Evolutionary conservation across 2,797 vertebrate species (phyloP), one percentile per base, ranked within the genome.

Genomic region (Spatula versicolor): DNA sequence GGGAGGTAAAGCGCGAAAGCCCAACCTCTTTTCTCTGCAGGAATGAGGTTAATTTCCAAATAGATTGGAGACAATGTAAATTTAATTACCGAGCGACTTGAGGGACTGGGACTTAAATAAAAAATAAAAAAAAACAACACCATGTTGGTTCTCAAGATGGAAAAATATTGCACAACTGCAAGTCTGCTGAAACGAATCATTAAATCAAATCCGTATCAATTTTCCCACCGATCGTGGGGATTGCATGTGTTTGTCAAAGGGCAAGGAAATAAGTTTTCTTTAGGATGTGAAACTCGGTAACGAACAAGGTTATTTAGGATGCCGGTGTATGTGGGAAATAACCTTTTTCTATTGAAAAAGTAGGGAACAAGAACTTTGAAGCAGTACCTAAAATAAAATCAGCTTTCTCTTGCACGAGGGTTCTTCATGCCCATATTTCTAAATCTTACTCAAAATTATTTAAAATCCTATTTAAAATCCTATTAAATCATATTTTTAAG

Each of bases 1-100:
- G 83, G 88, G 94, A 93, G 92, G 83, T 93, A 93, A 69, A 73
- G 35, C 3, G 1, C 48, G 22, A 82, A 79, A 72, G 60, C 84
- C 54, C 69, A 83, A 66, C 58, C 45, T 73, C 71, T 84, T 74
- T 93, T 92, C 83, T 87, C 68, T 59, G 28, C 87, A 91, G 86
- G 93, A 96, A 92, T 59, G 74, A 95, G 92, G 80, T 95, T 94
- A 79, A 96, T 95, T 97, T 95, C 90, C 80, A 90, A 71, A 85
- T 77, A 94, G 92, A 92, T 85, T 88, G 71, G 91, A 93, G 90
- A 91, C 91, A 94, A 91, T 95, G 91, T 94, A 93, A 90, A 96
- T 96, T 79, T 85, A 96, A 95, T 97, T 94, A 93, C 74, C 84
- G 55, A 59, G 28, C 68, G 69, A 41, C 90, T 90, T 81, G 68